Conservation (phyloP, 2,888 invertebrate genomes). For the Latheticus oryzae region DNA sequence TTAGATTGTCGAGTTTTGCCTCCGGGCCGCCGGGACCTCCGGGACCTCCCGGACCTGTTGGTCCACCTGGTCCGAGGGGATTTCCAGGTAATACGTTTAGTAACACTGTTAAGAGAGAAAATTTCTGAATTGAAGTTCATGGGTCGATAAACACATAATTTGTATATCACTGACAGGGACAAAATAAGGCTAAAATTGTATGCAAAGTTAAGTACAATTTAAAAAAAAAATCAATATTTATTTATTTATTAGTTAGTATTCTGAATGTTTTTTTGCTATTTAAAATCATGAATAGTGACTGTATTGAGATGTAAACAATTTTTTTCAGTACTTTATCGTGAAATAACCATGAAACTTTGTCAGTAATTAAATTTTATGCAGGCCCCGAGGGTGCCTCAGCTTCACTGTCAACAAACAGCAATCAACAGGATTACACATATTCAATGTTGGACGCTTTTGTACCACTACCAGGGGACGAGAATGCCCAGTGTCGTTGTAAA, state of each 20-base stretch:
- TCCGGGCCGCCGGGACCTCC: slow-evolving; percentile 68
- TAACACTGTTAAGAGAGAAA: no score
- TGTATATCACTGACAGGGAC: no score
- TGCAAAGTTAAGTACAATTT: no score
- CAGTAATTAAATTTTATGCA: slow-evolving; percentile 37
- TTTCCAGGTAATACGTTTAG: slow-evolving; percentile 62
- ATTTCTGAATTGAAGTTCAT: no score
- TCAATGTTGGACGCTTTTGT: slow-evolving; percentile 72
- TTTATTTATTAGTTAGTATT: no score
- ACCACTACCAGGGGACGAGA: slow-evolving; percentile 67
- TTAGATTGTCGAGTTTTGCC: slow-evolving; percentile 67
- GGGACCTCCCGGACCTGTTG: slow-evolving; percentile 66
- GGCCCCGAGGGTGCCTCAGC: slow-evolving; percentile 51
- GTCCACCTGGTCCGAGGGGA: slow-evolving; percentile 65
- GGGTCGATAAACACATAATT: no score
- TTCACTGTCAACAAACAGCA: slow-evolving; percentile 41
- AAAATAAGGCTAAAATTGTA: no score
- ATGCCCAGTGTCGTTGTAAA: slow-evolving; percentile 72
- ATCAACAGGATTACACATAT: slow-evolving; percentile 67
- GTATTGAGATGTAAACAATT: no score
- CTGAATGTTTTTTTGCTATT: no score
- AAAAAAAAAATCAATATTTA: no score
- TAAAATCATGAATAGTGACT: no score
- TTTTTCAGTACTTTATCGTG: no score
- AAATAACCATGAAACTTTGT: slow-evolving; percentile 16